Evolutionary conservation across 1,140 invertebrate genomes (phyloP), one percentile per base, ranked within the genome.

Genomic region (Bombyx mori): DNA sequence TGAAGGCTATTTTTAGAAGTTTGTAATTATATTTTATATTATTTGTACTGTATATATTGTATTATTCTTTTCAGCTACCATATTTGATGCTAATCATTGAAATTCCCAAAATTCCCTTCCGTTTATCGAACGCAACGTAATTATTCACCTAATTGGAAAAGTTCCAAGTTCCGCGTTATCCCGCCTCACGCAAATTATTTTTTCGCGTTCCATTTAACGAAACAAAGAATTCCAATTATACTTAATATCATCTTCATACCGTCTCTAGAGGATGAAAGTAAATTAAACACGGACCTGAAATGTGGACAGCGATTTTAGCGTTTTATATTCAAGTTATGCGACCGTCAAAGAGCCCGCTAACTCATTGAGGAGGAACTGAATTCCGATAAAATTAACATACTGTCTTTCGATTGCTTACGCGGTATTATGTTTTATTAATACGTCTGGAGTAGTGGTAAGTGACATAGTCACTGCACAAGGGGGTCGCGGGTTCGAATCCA

Each of bases 151-250:
- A 54, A 54, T 54, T 54, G 48, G 48, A n/a, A 49, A 45, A 44
- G 44, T 46, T 22, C 44, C 53, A 54, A 54, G 22, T 54, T 46
- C 18, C 44, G 9, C 53, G 26, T 54, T 54, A 54, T 45, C 8
- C 42, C n/a, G 12, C 45, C 43, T 46, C 53, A 44, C 42, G 43
- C 42, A 45, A 54, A 54, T 53, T 53, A 44, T 54, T 54, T 54
- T 56, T 56, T 48, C 42, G 43, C 46, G n/a, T 56, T 56, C 49
- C 54, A 56, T 56, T 56, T 49, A 42, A 42, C 54, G 54, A 56
- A 56, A 46, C 54, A 46, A 49, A 42, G 54, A 56, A 56, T 56
- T 56, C 49, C 45, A 56, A 48, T 56, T 47, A 48, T 56, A 49
- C 26, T 49, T 46, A 56, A 56, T 56, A 56, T 56, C 45, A 46